Conservation (phyloP, 2,797 vertebrate genomes). For the Xenopus petersii region DNA sequence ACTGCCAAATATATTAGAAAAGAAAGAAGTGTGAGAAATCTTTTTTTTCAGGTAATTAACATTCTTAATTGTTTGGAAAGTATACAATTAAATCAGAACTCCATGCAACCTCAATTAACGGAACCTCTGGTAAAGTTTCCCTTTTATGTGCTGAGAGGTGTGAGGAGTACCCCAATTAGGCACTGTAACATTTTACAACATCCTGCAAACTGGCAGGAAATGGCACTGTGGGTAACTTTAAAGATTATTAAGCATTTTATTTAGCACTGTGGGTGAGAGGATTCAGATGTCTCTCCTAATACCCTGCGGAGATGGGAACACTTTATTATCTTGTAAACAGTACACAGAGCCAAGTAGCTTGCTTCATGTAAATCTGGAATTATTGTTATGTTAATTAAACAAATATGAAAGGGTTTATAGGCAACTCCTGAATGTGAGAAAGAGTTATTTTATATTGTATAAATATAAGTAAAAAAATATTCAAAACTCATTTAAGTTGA, state of each 20-base stretch:
- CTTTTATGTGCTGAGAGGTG: slow-evolving; percentile 74
- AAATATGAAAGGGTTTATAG: background rate
- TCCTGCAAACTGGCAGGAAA: slow-evolving; percentile 66
- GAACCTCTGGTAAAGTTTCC: slow-evolving; percentile 56
- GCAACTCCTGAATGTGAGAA: too few relatives aligned
- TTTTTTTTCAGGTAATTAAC: slow-evolving; percentile 2
- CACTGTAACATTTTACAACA: slow-evolving; percentile 74
- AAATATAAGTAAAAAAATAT: too few relatives aligned
- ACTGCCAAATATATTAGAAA: background rate
- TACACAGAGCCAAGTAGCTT: slow-evolving; percentile 16
- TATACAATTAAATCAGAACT: slow-evolving; percentile 21
- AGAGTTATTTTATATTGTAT: too few relatives aligned
- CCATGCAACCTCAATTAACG: slow-evolving; percentile 17
- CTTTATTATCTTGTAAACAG: slow-evolving; percentile 68
- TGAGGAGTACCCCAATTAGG: slow-evolving; percentile 68
- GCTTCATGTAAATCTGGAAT: slow-evolving; percentile 13
- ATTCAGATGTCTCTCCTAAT: slow-evolving; percentile 66
- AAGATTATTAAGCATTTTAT: slow-evolving; percentile 71
- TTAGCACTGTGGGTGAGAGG: slow-evolving; percentile 62
- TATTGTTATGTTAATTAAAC: slow-evolving; percentile 22
- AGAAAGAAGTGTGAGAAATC: background rate
- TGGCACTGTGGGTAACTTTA: slow-evolving; percentile 65
- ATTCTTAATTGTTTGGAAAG: slow-evolving; percentile 19
- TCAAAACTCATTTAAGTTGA: too few relatives aligned
- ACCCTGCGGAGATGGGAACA: slow-evolving; percentile 64